phyloP scores from a whole-genome alignment of 2,113 vertebrate species.

The Platichthys stellatus region DNA sequence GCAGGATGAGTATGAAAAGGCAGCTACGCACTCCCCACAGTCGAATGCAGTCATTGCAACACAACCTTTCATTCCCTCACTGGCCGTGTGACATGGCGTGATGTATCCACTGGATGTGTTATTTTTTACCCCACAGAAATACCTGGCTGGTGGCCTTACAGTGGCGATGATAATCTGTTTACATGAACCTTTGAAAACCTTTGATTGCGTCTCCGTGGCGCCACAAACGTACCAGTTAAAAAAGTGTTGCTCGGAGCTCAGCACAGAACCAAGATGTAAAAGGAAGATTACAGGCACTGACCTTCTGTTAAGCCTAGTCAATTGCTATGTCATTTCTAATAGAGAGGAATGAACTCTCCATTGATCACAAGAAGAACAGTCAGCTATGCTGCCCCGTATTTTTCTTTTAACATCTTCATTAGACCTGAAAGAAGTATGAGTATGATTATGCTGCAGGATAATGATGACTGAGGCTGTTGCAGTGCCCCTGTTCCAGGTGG shows the following conservation, averaged over 20 bases:
- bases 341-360: not conserved
- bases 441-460: not conserved
- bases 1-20: constrained; percentile 35
- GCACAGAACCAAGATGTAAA: not conserved
- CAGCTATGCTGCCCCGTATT: not conserved
- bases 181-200: constrained; percentile 50
- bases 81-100: constrained; percentile 31
- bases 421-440: too few species aligned
- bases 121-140: not conserved
- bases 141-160: constrained; percentile 21
- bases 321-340: not conserved
- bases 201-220: constrained; percentile 34
- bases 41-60: not conserved
- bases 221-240: constrained; percentile 23
- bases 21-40: not conserved
- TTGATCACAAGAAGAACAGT: not conserved
- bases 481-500: not conserved
- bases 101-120: constrained; percentile 6
- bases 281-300: not conserved
- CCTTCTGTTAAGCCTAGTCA: not conserved
- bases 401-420: not conserved
- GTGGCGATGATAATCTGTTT: constrained; percentile 60
- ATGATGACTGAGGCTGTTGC: not conserved
- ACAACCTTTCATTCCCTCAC: constrained; percentile 39
- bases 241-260: not conserved